Conservation (phyloP, 2,113 vertebrate species). For the Pseudonaja textilis region DNA sequence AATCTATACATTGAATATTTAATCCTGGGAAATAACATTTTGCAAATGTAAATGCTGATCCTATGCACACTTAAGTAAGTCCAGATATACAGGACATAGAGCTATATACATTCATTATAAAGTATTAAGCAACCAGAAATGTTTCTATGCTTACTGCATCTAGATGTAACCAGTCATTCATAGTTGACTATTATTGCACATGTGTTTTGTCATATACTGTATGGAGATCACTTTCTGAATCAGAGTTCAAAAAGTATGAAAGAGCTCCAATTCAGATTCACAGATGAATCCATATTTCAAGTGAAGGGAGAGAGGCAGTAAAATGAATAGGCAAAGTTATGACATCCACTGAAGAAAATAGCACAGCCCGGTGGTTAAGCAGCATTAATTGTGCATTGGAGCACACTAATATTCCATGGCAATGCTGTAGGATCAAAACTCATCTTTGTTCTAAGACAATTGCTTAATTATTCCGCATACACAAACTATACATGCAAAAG, state of each 20-base stretch:
- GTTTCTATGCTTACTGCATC: background rate
- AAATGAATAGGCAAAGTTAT: background rate
- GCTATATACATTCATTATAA: background rate
- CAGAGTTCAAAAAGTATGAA: background rate
- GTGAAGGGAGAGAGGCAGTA: background rate
- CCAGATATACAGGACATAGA: background rate
- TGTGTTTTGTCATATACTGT: background rate
- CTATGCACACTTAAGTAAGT: background rate
- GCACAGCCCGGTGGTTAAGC: background rate
- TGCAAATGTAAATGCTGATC: background rate
- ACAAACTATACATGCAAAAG: constrained; percentile 11
- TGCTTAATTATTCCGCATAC: background rate
- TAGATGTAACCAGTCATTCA: background rate
- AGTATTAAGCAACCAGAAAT: background rate
- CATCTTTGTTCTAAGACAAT: background rate
- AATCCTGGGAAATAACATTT: background rate
- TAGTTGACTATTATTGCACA: background rate
- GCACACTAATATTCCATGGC: background rate
- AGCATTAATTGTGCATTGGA: background rate
- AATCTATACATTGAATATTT: background rate
- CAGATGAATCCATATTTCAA: background rate
- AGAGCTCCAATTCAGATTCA: background rate
- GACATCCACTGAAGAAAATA: background rate
- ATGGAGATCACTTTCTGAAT: background rate
- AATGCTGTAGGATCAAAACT: background rate